Percentiles rank a stretch among this genome's conserved stretches.
Evolutionary conservation across 2,888 invertebrate species (phyloP).

Genomic region (Odontocolon sp.): DNA sequence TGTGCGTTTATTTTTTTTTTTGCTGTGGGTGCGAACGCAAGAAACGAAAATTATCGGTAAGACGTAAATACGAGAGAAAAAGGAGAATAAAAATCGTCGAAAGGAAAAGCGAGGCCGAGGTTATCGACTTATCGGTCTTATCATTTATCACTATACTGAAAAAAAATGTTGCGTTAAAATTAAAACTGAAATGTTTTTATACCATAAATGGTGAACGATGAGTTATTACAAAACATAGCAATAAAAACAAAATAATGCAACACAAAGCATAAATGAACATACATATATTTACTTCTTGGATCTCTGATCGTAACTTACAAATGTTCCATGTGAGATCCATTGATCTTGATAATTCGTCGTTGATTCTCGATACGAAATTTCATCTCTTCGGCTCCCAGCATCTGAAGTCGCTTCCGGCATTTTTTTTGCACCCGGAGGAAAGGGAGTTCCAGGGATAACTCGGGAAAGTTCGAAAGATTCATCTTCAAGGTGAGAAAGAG

Average conservation of each 20-base stretch:
- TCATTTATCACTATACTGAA: not conserved
- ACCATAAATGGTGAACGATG: not conserved
- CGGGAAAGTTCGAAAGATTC: not conserved
- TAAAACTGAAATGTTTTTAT: not conserved
- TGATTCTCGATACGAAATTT: constrained; percentile 64
- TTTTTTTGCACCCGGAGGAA: constrained; percentile 10
- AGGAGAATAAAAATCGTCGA: not conserved
- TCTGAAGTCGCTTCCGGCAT: constrained; percentile 53
- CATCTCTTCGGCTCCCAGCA: constrained; percentile 61
- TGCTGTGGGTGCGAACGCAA: not conserved
- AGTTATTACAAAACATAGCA: not conserved
- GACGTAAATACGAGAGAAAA: not conserved
- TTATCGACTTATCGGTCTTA: constrained; percentile 3
- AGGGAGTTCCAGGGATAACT: not conserved
- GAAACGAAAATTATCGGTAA: not conserved
- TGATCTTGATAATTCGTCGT: constrained; percentile 57
- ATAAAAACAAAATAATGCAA: not conserved
- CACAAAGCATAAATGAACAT: too few relatives aligned
- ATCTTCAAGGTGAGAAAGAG: constrained; percentile 14
- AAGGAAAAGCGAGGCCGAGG: constrained; percentile 5
- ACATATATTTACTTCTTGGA: not conserved
- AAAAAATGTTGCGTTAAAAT: not conserved
- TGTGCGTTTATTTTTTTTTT: not conserved
- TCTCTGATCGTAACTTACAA: constrained; percentile 35
- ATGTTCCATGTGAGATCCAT: constrained; percentile 58